Percentiles rank a stretch among this genome's conserved stretches.
Conservation (phyloP, 2,797 vertebrate genomes). For the Pteropus rufus region DNA sequence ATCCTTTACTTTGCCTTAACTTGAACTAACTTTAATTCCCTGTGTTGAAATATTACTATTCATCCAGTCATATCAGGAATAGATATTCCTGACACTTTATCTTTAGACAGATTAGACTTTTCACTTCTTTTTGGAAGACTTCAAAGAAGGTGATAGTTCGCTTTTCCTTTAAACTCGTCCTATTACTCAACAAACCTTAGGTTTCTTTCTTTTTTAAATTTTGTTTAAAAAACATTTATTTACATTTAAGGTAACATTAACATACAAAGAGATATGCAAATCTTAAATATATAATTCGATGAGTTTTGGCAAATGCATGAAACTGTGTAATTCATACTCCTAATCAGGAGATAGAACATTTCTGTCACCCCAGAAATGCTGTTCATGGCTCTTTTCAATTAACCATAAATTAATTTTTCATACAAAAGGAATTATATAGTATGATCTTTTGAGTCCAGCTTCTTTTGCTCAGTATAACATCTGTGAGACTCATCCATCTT, state of each 20-base stretch:
- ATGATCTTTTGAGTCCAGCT: constrained; percentile 13
- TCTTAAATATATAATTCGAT: background rate
- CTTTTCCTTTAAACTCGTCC: background rate
- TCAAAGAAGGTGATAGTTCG: background rate
- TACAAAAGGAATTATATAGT: background rate
- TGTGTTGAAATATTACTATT: constrained; percentile 31
- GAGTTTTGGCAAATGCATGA: background rate
- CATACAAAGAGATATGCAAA: background rate
- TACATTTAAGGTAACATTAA: background rate
- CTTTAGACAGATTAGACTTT: background rate
- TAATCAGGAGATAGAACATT: background rate
- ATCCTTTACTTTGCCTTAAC: constrained; percentile 41
- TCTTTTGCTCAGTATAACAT: background rate
- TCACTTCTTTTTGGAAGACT: constrained; percentile 23
- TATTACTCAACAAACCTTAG: background rate
- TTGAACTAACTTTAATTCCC: constrained; percentile 42
- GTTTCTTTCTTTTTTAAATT: background rate
- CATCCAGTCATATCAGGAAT: background rate
- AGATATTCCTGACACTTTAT: background rate
- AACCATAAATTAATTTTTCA: background rate
- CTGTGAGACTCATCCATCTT: background rate
- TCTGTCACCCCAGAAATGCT: background rate
- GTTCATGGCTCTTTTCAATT: background rate
- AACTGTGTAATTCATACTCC: background rate
- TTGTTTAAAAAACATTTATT: constrained; percentile 14